phyloP scores from a whole-genome alignment of 2,797 vertebrate species.

The Gambusia yucatana region DNA sequence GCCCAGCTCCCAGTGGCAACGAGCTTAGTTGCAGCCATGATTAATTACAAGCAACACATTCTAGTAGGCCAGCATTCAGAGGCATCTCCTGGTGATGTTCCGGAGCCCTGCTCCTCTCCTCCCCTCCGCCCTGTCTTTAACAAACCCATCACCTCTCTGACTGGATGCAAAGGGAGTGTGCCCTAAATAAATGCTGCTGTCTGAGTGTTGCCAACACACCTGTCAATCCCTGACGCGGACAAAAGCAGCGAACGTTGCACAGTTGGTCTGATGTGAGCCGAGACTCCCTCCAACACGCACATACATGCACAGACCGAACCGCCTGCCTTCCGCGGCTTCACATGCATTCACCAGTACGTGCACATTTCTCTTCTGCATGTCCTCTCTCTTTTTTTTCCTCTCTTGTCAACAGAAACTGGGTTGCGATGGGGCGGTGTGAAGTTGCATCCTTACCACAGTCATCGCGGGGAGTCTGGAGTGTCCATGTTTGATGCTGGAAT shows the following conservation, averaged over 20 bases:
- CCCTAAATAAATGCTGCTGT: constrained; percentile 65
- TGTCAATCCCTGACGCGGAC: constrained; percentile 67
- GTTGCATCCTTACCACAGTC: constrained; percentile 79
- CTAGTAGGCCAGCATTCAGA: constrained; percentile 57
- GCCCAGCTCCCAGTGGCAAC: constrained; percentile 50
- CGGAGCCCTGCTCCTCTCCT: constrained; percentile 21
- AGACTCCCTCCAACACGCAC: constrained; percentile 4
- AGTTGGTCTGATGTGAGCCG: constrained; percentile 44
- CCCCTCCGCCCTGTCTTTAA: constrained; percentile 17
- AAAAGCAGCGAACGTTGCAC: constrained; percentile 46
- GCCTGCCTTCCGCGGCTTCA: constrained; percentile 49
- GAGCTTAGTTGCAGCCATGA: constrained; percentile 62
- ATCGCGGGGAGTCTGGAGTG: constrained; percentile 66
- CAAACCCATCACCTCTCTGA: constrained; percentile 52
- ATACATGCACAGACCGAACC: constrained; percentile 3
- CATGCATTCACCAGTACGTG: constrained; percentile 18
- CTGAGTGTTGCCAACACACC: constrained; percentile 68
- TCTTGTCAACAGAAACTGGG: constrained; percentile 48
- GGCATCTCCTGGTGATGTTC: constrained; percentile 44
- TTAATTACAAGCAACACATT: constrained; percentile 68
- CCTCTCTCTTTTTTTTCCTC: neutral
- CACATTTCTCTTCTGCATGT: constrained; percentile 4
- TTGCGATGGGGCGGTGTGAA: constrained; percentile 71
- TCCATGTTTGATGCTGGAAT: constrained; percentile 65
- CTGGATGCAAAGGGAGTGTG: constrained; percentile 66